phyloP scores from a whole-genome alignment of 2,113 vertebrate species.

The Nesogale talazaci region DNA sequence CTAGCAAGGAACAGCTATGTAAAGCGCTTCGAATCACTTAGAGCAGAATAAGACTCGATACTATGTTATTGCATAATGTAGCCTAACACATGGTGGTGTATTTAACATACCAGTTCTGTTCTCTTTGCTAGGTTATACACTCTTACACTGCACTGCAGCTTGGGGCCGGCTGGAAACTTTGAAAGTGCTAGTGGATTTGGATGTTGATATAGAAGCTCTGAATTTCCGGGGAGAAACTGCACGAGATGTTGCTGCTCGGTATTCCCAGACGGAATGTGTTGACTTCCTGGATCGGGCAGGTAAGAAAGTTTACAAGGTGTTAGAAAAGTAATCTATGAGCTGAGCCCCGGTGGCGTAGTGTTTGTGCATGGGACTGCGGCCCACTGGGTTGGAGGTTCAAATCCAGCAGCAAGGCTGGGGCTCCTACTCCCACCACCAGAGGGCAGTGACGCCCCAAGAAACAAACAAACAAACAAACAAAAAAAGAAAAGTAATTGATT shows the following conservation, averaged over 20 bases:
- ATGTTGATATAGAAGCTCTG: constrained; percentile 82
- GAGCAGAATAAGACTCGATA: not conserved
- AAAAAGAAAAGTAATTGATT: not conserved
- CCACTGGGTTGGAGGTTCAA: too few relatives aligned
- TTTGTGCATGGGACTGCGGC: too few relatives aligned
- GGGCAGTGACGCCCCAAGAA: too few relatives aligned
- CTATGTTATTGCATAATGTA: not conserved
- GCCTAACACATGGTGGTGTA: not conserved
- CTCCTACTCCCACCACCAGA: too few relatives aligned
- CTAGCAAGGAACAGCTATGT: not conserved
- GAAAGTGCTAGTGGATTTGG: constrained; percentile 86
- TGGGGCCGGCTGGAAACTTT: constrained; percentile 90
- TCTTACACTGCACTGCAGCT: constrained; percentile 88
- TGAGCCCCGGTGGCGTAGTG: too few relatives aligned
- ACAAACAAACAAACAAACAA: too few relatives aligned
- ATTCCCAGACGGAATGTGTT: constrained; percentile 84
- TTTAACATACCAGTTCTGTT: not conserved
- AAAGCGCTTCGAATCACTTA: not conserved
- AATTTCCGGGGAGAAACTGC: constrained; percentile 87
- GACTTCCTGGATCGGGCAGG: constrained; percentile 87
- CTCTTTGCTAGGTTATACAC: constrained; percentile 85
- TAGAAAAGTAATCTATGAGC: not conserved
- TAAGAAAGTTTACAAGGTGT: constrained; percentile 57
- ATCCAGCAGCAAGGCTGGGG: too few relatives aligned
- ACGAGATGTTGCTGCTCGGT: constrained; percentile 85